These are phyloP conservation scores for Dicycla oo DNA, from an alignment of 2,888 invertebrate species.

Conservation along the genomic window DNA sequence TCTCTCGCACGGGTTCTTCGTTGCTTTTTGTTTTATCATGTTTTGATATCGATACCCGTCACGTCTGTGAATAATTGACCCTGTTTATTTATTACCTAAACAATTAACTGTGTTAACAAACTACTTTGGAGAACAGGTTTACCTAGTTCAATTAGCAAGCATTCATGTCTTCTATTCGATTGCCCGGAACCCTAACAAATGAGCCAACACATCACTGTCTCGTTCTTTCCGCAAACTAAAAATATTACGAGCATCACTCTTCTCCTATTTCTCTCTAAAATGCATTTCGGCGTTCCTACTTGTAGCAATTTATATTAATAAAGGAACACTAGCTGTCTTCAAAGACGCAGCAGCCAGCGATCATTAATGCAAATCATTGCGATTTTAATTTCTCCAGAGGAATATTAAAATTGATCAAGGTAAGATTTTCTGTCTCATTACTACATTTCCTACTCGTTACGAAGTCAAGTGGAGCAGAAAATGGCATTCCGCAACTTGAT, in stretches of 20 bases:
- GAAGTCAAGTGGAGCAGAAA: constrained; percentile 26
- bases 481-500: constrained; percentile 32
- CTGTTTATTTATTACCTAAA: not conserved
- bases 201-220: constrained; percentile 57
- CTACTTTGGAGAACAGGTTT: constrained; percentile 14
- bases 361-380: constrained; percentile 47
- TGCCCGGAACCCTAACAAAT: constrained; percentile 50
- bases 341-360: not conserved
- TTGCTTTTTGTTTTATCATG: not conserved
- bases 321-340: constrained; percentile 10
- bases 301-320: constrained; percentile 47
- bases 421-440: constrained; percentile 42
- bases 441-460: constrained; percentile 19
- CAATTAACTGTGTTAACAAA: constrained; percentile 4
- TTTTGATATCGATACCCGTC: not conserved
- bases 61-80: not conserved
- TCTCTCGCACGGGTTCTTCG: not conserved
- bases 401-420: constrained; percentile 38
- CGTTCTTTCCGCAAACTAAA: constrained; percentile 60
- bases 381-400: constrained; percentile 33
- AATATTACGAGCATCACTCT: constrained; percentile 61
- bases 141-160: constrained; percentile 46
- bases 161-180: constrained; percentile 54
- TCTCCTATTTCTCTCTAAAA: constrained; percentile 48
- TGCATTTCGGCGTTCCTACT: constrained; percentile 48